Conservation (phyloP, 2,797 vertebrate genomes). For the Sparidentex hasta region DNA sequence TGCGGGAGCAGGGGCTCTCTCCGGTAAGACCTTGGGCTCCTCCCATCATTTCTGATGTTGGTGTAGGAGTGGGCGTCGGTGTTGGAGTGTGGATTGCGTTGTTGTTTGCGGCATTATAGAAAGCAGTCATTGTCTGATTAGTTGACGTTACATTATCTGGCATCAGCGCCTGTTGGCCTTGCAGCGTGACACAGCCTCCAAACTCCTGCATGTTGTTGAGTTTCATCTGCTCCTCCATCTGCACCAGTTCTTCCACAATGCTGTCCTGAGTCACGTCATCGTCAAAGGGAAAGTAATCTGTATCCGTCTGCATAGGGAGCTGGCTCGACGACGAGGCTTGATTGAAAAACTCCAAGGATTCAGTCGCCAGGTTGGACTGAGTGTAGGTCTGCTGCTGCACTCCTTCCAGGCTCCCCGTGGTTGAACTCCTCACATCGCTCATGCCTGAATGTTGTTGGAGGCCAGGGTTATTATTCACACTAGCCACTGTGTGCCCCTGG, state of each 20-base stretch:
- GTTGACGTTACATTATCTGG: conserved; percentile 84
- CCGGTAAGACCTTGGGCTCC: conserved; percentile 88
- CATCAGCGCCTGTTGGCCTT: conserved; percentile 83
- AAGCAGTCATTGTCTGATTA: conserved; percentile 84
- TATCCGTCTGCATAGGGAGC: conserved; percentile 87
- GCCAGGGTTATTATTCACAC: conserved; percentile 78
- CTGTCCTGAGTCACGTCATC: conserved; percentile 99
- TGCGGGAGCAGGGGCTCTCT: conserved; percentile 94
- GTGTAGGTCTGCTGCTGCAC: conserved; percentile 77
- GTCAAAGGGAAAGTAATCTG: conserved; percentile 94
- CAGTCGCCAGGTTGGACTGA: conserved; percentile 61
- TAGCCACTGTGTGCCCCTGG: conserved; percentile 81
- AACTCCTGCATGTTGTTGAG: conserved; percentile 90
- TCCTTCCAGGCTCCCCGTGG: conserved; percentile 81
- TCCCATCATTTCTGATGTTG: conserved; percentile 93
- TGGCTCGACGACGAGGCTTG: conserved; percentile 87
- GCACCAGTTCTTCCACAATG: conserved; percentile 98
- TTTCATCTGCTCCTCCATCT: conserved; percentile 99
- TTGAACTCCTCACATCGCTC: conserved; percentile 85
- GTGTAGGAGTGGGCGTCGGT: conserved; percentile 89
- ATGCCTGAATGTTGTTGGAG: conserved; percentile 79
- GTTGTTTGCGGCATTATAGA: conserved; percentile 90
- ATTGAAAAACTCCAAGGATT: conserved; percentile 80
- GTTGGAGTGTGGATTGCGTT: conserved; percentile 92
- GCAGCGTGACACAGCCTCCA: conserved; percentile 84